Evolutionary conservation across 1,140 invertebrate species (phyloP).

Genomic region (Conus ventricosus): DNA sequence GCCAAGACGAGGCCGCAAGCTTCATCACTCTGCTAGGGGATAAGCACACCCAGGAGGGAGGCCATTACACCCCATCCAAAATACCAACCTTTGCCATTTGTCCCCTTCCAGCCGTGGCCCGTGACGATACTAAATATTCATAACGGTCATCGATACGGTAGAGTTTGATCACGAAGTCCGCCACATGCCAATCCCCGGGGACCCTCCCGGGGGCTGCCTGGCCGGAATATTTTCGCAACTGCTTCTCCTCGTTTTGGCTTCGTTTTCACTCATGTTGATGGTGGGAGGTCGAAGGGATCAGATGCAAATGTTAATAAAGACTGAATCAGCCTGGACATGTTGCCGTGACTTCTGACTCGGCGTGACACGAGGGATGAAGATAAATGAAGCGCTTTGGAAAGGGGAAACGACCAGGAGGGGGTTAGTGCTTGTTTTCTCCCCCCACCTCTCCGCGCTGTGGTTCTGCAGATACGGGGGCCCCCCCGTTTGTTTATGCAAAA

Average conservation of each 20-base stretch:
- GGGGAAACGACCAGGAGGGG: not conserved
- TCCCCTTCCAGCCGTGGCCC: not conserved
- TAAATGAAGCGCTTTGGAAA: not conserved
- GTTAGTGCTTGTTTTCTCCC: not conserved
- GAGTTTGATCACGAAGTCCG: slow-evolving; percentile 20
- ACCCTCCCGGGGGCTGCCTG: not conserved
- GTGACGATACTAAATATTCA: slow-evolving; percentile 35
- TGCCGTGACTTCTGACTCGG: slow-evolving; percentile 13
- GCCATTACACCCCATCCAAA: slow-evolving; percentile 34
- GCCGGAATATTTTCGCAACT: slow-evolving; percentile 22
- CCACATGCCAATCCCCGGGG: not conserved
- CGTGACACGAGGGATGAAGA: slow-evolving; percentile 12
- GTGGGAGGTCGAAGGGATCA: not conserved
- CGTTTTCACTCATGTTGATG: slow-evolving; percentile 16
- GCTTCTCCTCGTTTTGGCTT: not conserved
- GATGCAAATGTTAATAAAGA: slow-evolving; percentile 24
- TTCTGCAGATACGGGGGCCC: not conserved
- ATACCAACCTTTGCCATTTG: slow-evolving; percentile 33
- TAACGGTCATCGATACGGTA: slow-evolving; percentile 38
- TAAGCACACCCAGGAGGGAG: slow-evolving; percentile 27
- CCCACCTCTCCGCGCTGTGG: not conserved
- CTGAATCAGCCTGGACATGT: not conserved
- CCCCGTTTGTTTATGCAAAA: not conserved
- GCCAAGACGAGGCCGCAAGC: not conserved
- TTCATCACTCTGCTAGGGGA: not conserved